These are phyloP conservation scores for Cistogaster globosa DNA, from an alignment of 2,888 invertebrate genomes.

Conservation along the genomic window DNA sequence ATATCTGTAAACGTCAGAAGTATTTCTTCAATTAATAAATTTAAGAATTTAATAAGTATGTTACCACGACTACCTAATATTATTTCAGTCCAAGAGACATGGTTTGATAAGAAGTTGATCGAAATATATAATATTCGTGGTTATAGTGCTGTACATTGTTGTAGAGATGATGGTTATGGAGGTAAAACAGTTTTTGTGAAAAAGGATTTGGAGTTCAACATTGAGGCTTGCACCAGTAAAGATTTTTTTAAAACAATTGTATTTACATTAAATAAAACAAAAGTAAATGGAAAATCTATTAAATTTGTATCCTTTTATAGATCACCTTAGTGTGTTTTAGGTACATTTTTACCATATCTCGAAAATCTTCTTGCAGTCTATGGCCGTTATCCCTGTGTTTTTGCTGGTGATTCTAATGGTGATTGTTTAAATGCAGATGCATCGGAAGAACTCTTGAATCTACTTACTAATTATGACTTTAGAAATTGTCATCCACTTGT, in stretches of 20 bases:
- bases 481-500: too few species aligned
- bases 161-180: constrained; percentile 2
- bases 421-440: neutral
- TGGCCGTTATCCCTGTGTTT: neutral
- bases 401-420: neutral
- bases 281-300: too few species aligned
- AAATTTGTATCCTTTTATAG: too few species aligned
- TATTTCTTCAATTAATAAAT: constrained; percentile 16
- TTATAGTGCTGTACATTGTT: neutral
- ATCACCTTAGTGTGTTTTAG: too few species aligned
- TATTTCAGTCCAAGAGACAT: constrained; percentile 17
- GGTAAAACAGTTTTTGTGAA: neutral
- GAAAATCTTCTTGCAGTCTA: too few species aligned
- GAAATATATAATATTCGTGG: neutral
- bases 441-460: neutral
- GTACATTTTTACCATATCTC: too few species aligned
- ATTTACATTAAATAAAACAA: neutral
- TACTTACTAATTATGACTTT: too few species aligned
- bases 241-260: neutral
- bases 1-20: constrained; percentile 11
- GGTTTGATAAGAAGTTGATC: neutral
- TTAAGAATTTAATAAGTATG: neutral
- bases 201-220: neutral
- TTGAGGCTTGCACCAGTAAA: neutral
- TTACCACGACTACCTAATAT: neutral